Evolutionary conservation across 1,140 invertebrate genomes (phyloP), one percentile per base, ranked within the genome.

Genomic region (Procambarus clarkii): DNA sequence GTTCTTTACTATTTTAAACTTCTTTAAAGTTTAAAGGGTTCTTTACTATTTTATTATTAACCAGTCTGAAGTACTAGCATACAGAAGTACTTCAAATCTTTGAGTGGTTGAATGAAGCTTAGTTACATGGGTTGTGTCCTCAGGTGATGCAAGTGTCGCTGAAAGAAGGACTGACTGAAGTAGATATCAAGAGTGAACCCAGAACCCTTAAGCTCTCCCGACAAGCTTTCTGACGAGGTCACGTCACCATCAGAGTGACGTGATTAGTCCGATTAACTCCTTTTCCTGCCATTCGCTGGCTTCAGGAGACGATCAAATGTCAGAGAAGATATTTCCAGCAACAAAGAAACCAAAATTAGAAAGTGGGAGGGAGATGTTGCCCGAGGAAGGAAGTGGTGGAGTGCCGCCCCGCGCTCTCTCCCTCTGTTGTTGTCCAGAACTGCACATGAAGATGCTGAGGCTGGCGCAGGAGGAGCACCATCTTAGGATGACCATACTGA

Each of bases 101-200:
- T 34, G 34, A 34, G 34, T 34, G 34, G 34, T 34, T 34, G 34
- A 34, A 34, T 34, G 34, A 34, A 1, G 34, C 34, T 34, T 34
- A 34, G 34, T 34, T 34, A 34, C 34, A 34, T 34, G 34, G 34
- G 34, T 34, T 34, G 34, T 54, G 15, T 69, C 50, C 9, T 7
- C 85, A 86, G 85, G 45, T 86, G 85, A 86, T 86, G 85, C 85
- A 86, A 71, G 74, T 86, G 46, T 86, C 76, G 18, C 74, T 86
- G 18, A 77, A 60, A n/a, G 85, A 86, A 78, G 85, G 85, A 60
- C 48, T 78, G 9, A 77, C 71, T 9, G 85, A 86, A 5, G 45
- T 54, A 18, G 85, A 86, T 11, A 60, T 86, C 8, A 86, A 86
- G 76, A 58, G 54, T 18, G 74, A 86, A 21, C 71, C 71, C 13